These are phyloP conservation scores for Trachelus tabidus DNA, from an alignment of 2,888 invertebrate genomes.

Conservation along the genomic window DNA sequence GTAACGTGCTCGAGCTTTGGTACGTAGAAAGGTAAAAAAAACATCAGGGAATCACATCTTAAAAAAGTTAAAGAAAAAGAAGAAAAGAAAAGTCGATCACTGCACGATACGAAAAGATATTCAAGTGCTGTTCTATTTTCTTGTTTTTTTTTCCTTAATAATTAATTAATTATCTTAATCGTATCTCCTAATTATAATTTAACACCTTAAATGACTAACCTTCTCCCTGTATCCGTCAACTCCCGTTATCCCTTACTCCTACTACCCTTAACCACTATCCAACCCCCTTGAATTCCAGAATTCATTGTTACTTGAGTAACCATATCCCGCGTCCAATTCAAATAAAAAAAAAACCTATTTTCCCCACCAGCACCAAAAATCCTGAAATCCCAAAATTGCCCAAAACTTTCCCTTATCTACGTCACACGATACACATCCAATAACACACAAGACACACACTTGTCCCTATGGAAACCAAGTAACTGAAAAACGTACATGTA, in stretches of 20 bases:
- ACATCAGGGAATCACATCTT: constrained; percentile 8
- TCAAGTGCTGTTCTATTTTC: constrained; percentile 54
- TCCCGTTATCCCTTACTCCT: constrained; percentile 24
- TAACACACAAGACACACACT: not conserved
- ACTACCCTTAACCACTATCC: not conserved
- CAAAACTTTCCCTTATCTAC: constrained; percentile 13
- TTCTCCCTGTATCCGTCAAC: constrained; percentile 8
- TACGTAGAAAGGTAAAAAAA: not conserved
- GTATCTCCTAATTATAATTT: constrained; percentile 61
- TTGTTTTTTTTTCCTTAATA: constrained; percentile 57
- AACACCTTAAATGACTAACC: constrained; percentile 54
- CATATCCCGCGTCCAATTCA: not conserved
- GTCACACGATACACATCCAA: constrained; percentile 19
- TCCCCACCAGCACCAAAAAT: constrained; percentile 4
- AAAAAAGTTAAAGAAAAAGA: constrained; percentile 12
- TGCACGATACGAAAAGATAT: constrained; percentile 35
- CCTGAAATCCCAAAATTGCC: constrained; percentile 11
- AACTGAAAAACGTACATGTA: constrained; percentile 44
- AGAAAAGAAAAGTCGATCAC: constrained; percentile 21
- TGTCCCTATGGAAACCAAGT: constrained; percentile 31
- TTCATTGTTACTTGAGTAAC: not conserved
- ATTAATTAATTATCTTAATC: constrained; percentile 60
- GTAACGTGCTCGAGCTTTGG: not conserved
- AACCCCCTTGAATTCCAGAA: constrained; percentile 2
- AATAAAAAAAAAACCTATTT: constrained; percentile 3